These are phyloP conservation scores for Drosophila sproati DNA, from an alignment of 1,140 invertebrate species.

Conservation along the genomic window DNA sequence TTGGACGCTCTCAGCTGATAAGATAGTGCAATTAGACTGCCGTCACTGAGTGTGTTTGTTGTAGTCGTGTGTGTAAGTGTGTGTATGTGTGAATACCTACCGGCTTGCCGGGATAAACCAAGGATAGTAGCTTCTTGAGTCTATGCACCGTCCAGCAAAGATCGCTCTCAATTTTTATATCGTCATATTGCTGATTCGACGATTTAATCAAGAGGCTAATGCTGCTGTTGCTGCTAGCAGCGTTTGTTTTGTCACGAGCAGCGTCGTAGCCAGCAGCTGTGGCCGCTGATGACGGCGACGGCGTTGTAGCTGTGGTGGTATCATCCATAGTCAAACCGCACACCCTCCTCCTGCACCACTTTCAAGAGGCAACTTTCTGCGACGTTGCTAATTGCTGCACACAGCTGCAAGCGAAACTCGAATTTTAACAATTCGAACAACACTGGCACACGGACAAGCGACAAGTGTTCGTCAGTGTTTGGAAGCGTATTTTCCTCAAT, in stretches of 20 bases:
- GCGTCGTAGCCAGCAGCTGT: slow-evolving; percentile 74
- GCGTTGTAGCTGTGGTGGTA: slow-evolving; percentile 56
- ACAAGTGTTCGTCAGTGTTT: slow-evolving; percentile 48
- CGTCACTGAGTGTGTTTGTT: slow-evolving; percentile 7
- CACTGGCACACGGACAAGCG: slow-evolving; percentile 31
- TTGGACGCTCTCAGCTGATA: slow-evolving; percentile 17
- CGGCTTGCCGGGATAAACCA: slow-evolving; percentile 95
- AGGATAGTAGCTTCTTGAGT: slow-evolving; percentile 92
- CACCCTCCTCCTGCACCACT: slow-evolving; percentile 6
- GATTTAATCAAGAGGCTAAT: slow-evolving; percentile 91
- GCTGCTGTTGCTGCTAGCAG: slow-evolving; percentile 29
- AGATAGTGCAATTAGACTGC: slow-evolving; percentile 4
- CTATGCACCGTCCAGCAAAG: slow-evolving; percentile 93
- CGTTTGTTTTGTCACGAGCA: slow-evolving; percentile 54
- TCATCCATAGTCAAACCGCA: slow-evolving; percentile 62
- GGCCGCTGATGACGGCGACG: slow-evolving; percentile 57
- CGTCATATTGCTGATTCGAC: slow-evolving; percentile 94
- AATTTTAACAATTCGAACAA: slow-evolving; percentile 2
- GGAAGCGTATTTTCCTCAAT: slow-evolving; percentile 30
- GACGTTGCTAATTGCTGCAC: slow-evolving; percentile 48
- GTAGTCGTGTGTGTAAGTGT: slow-evolving; percentile 4
- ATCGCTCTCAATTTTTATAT: slow-evolving; percentile 93
- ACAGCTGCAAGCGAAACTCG: slow-evolving; percentile 18
- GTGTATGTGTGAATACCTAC: slow-evolving; percentile 87
- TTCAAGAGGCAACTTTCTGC: slow-evolving; percentile 49